Evolutionary conservation across 2,113 vertebrate genomes (phyloP), one percentile per base, ranked within the genome.

Genomic region (Takifugu bimaculatus): DNA sequence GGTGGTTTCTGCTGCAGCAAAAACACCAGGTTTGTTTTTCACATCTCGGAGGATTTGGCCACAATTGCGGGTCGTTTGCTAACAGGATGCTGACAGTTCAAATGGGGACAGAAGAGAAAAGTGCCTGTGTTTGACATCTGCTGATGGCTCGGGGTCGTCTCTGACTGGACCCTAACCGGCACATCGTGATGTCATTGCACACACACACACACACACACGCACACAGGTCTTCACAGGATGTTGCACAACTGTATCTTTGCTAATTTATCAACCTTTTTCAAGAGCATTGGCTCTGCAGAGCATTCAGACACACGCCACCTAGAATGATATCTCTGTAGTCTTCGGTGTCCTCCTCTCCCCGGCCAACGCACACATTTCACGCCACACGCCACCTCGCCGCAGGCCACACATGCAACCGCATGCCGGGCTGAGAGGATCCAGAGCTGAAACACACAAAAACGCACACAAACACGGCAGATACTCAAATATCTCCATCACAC

Each of bases 321-420:
- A 64, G 60, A 54, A 54, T 62, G 48, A 51, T 26, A 57, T 12
- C 32, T 57, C 63, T 77, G 63, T 60, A 1, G 50, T 70, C 45
- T 51, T 74, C 14, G 4, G 6, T 32, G 50, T 29, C 42, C 12
- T 43, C 39, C 26, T 54, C 49, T 26, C 44, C 50, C 61, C 13
- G 13, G 14, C 53, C 25, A 43, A 63, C 67, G 60, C 65, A 69
- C 53, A 55, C 56, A 70, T 58, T 63, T 71, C 57, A 39, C 66
- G 79, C 54, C 81, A 78, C 74, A 84, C 50, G 51, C 66, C 72
- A 76, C 54, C 70, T 79, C 55, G 43, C 67, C 65, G 73, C 20
- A 0, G 70, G 74, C 66, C 70, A 68, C 75, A 77, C 63, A 50
- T 60, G 73, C 70, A 73, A 65, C 65, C 80, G 57, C 77, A 81